Evolutionary conservation across 1,140 invertebrate genomes (phyloP), one percentile per base, ranked within the genome.

Genomic region (Atta texana): DNA sequence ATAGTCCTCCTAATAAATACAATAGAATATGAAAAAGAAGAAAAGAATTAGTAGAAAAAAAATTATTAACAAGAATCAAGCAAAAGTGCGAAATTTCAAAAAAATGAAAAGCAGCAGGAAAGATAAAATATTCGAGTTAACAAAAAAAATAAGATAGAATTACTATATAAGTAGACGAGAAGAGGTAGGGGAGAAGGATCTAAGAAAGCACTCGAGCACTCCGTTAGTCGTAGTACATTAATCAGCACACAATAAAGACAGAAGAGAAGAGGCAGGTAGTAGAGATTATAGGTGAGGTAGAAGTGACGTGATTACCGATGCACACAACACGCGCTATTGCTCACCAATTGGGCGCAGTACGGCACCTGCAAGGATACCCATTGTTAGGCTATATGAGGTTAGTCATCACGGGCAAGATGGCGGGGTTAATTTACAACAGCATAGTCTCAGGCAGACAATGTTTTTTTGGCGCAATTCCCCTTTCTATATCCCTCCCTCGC

Each of bases 241-340:
- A 91, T 71, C 85, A 71, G 74, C 75, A 69, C 64, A 69, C 39
- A 88, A 69, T 76, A 88, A 80, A 87, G 51, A 87, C 66, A 71
- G 74, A 85, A 91, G 86, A 93, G 90, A 91, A 93, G 89, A 93
- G 93, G 92, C 89, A 87, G 90, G 85, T 88, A 89, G 85, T 88
- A 76, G 69, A 93, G 92, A 92, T 91, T 94, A 94, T 94, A 94
- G 94, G 94, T 94, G 94, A 94, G 94, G 91, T 94, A 94, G 93
- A 94, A 96, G 96, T 96, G 95, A 96, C 94, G 96, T 96, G 96
- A 96, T 97, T 98, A 98, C 97, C 97, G 97, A 97, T 97, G 97
- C 97, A 97, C 97, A 98, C 97, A 97, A 97, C 97, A 97, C 97
- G 97, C 97, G 97, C 97, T 96, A 97, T 97, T 97, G 97, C 97